Percentiles rank a stretch among this genome's conserved stretches.
phyloP scores from a whole-genome alignment of 2,113 vertebrate genomes.

The Pyxicephalus adspersus region DNA sequence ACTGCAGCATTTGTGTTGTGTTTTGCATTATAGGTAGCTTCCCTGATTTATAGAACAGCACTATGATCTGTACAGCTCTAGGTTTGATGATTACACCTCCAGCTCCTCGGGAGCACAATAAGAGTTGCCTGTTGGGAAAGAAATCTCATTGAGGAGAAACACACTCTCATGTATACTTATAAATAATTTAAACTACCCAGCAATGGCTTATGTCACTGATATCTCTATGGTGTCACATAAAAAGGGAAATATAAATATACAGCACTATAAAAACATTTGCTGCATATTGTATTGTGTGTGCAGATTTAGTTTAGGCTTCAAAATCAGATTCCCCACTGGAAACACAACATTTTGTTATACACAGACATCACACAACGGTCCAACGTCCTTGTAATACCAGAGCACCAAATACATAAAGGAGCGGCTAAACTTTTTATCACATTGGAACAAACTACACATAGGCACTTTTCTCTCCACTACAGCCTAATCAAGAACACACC shows the following conservation, averaged over 20 bases:
- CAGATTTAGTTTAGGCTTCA: no score
- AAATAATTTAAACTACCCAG: constrained; percentile 11
- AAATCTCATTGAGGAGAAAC: not conserved
- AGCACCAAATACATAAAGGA: no score
- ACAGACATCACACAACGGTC: no score
- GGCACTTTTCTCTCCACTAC: no score
- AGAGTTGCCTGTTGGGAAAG: not conserved
- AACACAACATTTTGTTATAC: no score
- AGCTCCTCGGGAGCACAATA: constrained; percentile 8
- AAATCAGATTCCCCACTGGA: no score
- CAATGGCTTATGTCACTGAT: constrained; percentile 12
- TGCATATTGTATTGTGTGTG: no score
- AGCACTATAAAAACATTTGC: no score
- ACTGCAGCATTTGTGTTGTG: not conserved
- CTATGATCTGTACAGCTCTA: constrained; percentile 1
- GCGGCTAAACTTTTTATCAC: no score
- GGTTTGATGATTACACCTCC: constrained; percentile 1
- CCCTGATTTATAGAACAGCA: not conserved
- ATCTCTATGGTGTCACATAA: constrained; percentile 17
- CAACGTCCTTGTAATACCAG: no score
- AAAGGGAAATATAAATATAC: not conserved
- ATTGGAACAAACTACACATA: no score
- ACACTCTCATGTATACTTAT: constrained; percentile 28
- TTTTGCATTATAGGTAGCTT: not conserved
- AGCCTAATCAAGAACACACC: no score